Percentiles rank a stretch among this genome's conserved stretches.
Conservation (phyloP, 1,140 invertebrate species). For the Papilio aristodemus region DNA sequence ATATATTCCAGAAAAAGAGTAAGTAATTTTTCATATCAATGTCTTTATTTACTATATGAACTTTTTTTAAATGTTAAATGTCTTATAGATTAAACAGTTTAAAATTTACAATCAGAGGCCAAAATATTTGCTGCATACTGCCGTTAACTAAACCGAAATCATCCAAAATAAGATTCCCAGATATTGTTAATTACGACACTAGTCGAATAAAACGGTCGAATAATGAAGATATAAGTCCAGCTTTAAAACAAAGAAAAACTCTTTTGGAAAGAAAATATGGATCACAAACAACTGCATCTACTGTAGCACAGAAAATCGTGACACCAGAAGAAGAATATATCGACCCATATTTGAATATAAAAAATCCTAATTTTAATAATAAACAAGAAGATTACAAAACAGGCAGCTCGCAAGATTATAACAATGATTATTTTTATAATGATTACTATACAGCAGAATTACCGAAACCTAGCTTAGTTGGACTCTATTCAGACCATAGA, state of each 20-base stretch:
- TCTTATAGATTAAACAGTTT: conserved; percentile 39
- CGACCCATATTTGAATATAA: conserved; percentile 72
- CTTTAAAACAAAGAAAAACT: conserved; percentile 51
- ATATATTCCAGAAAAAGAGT: conserved; percentile 34
- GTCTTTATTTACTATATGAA: conserved; percentile 1
- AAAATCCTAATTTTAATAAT: conserved; percentile 50
- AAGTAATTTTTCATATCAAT: conserved; percentile 24
- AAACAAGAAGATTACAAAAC: conserved; percentile 37
- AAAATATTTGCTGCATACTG: conserved; percentile 61
- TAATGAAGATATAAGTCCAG: conserved; percentile 38
- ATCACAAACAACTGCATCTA: conserved; percentile 34
- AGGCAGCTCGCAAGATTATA: conserved; percentile 40
- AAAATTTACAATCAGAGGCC: conserved; percentile 31
- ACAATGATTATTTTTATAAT: conserved; percentile 47
- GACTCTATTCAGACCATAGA: conserved; percentile 63
- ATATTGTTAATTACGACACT: conserved; percentile 18
- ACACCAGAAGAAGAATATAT: conserved; percentile 55
- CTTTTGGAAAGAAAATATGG: conserved; percentile 46
- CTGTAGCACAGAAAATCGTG: conserved; percentile 49
- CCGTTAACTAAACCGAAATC: conserved; percentile 41
- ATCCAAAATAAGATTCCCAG: conserved; percentile 48
- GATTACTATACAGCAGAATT: conserved; percentile 62
- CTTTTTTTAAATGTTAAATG: conserved; percentile 27
- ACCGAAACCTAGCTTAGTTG: conserved; percentile 62
- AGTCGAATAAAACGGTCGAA: conserved; percentile 55